Percentiles rank a stretch among this genome's conserved stretches.
Evolutionary conservation across 1,140 invertebrate species (phyloP).

Genomic region (Eufriesea mexicana): DNA sequence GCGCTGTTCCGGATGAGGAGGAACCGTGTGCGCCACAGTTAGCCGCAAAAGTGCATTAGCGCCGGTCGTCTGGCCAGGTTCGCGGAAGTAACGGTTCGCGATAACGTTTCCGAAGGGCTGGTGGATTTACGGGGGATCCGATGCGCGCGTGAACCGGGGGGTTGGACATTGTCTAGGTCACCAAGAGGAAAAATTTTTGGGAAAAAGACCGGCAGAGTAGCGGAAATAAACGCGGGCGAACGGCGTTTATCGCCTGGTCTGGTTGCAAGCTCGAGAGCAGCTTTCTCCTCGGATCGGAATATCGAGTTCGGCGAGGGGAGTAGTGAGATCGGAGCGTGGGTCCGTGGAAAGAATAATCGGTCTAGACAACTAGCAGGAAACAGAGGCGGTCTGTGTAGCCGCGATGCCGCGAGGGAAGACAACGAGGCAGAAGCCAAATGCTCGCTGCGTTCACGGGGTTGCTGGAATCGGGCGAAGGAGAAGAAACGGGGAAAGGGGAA

Average conservation of each 20-base stretch:
- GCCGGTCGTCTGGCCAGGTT: conserved; percentile 36
- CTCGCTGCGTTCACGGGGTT: not conserved
- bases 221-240: no score
- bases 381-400: not conserved
- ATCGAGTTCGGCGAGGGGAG: not conserved
- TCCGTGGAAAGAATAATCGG: conserved; percentile 3
- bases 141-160: not conserved
- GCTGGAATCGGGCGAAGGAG: not conserved
- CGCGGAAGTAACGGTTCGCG: conserved; percentile 53
- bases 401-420: not conserved
- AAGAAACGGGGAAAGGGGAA: conserved; percentile 18
- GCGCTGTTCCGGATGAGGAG: conserved; percentile 47
- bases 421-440: conserved; percentile 41
- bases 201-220: not conserved
- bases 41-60: conserved; percentile 64
- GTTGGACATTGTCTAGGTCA: no score
- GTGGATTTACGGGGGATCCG: conserved; percentile 43
- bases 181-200: no score
- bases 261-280: no score
- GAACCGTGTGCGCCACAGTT: conserved; percentile 29
- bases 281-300: not conserved
- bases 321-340: no score
- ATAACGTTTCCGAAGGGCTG: conserved; percentile 33
- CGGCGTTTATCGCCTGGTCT: no score
- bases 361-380: not conserved